Conservation (phyloP, 2,113 vertebrate genomes). For the Dendrocopos noguchii region DNA sequence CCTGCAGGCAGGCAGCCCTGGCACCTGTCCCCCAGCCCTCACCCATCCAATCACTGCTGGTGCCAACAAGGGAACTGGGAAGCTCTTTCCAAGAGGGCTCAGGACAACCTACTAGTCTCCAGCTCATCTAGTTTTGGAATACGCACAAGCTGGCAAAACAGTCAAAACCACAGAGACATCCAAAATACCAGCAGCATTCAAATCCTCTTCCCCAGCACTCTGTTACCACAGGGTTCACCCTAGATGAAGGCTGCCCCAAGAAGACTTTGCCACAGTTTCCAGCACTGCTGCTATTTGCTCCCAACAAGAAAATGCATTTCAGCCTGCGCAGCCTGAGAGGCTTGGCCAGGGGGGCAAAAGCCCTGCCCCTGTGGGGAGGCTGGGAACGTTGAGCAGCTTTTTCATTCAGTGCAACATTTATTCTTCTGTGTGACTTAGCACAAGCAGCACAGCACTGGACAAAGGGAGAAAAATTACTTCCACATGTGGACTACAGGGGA, state of each 20-base stretch:
- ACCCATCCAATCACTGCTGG: rapidly evolving
- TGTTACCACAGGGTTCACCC: not conserved
- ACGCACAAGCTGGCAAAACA: not conserved
- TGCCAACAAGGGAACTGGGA: not conserved
- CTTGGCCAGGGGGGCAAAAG: not conserved
- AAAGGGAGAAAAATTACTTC: not conserved
- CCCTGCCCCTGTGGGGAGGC: not conserved
- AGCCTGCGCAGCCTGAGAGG: not conserved
- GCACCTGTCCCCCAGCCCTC: not conserved
- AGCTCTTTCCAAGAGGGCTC: not conserved
- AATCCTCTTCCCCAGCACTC: not conserved
- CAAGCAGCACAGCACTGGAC: rapidly evolving
- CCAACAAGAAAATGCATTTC: not conserved
- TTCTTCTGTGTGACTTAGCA: not conserved
- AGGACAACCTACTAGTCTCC: not conserved
- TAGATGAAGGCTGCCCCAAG: not conserved
- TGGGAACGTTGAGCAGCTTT: not conserved
- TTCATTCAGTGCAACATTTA: not conserved
- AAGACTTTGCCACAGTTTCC: not conserved
- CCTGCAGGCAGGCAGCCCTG: not conserved
- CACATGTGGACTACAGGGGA: rapidly evolving
- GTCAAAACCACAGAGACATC: not conserved
- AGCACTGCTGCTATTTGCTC: not conserved
- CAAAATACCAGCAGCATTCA: not conserved
- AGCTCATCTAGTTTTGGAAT: not conserved